phyloP scores from a whole-genome alignment of 2,797 vertebrate genomes.

The Gallinago stenura region DNA sequence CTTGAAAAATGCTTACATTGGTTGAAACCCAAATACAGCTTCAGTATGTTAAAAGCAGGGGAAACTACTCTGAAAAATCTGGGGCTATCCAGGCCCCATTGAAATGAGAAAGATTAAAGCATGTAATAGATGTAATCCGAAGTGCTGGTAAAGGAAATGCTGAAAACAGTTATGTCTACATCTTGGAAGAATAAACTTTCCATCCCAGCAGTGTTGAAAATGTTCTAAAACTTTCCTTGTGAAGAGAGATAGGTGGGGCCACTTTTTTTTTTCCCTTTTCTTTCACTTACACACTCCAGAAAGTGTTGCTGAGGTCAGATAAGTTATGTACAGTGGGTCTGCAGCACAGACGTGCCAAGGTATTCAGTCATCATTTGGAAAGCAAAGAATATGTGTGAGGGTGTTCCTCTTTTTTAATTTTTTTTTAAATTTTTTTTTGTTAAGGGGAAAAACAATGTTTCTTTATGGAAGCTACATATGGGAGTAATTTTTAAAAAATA shows the following conservation, averaged over 20 bases:
- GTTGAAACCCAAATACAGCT: constrained; percentile 15
- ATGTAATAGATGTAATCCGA: neutral
- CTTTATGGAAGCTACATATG: constrained; percentile 79
- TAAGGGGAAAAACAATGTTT: constrained; percentile 63
- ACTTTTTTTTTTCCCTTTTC: neutral
- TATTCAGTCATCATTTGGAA: constrained; percentile 83
- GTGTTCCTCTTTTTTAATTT: constrained; percentile 38
- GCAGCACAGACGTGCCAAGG: constrained; percentile 72
- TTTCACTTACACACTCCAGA: constrained; percentile 63
- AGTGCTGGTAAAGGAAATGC: constrained; percentile 58
- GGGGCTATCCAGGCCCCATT: neutral
- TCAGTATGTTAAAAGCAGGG: neutral
- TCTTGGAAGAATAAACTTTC: constrained; percentile 72
- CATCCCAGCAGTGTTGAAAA: constrained; percentile 42
- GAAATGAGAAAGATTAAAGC: constrained; percentile 26
- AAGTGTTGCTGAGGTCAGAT: constrained; percentile 76
- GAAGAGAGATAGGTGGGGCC: constrained; percentile 49
- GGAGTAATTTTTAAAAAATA: constrained; percentile 79
- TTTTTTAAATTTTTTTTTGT: constrained; percentile 17
- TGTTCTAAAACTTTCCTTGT: constrained; percentile 65
- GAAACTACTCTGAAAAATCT: constrained; percentile 21
- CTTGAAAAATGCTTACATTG: constrained; percentile 41
- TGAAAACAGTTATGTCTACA: constrained; percentile 41
- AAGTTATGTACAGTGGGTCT: constrained; percentile 77
- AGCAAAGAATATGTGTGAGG: constrained; percentile 72